A percentile compares a stretch with the other conserved stretches of the same genome.
Conservation (phyloP, 2,113 vertebrate genomes). For the Pedetes capensis region DNA sequence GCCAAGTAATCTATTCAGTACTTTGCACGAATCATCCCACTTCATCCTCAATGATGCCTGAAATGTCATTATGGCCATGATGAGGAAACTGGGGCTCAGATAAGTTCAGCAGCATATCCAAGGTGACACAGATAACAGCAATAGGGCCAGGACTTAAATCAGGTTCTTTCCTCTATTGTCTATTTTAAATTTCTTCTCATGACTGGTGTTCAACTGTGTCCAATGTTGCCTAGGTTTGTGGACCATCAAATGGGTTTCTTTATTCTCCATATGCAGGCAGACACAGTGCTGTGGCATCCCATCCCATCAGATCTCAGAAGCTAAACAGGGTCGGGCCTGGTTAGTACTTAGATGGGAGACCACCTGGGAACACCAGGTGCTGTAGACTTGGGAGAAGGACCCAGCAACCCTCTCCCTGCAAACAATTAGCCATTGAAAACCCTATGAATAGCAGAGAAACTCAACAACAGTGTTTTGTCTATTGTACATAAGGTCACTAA, state of each 20-base stretch:
- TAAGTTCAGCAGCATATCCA: not conserved
- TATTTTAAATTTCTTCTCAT: not conserved
- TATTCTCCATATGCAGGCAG: no score
- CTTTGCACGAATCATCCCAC: not conserved
- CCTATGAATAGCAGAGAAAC: no score
- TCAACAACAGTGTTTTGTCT: no score
- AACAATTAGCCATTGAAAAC: no score
- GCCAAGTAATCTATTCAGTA: not conserved
- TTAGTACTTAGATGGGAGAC: no score
- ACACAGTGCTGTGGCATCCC: no score
- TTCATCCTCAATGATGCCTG: not conserved
- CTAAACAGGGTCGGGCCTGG: no score
- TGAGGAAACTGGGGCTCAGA: not conserved
- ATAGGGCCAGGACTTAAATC: not conserved
- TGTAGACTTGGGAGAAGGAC: no score
- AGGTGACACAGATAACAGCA: not conserved
- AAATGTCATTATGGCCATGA: not conserved
- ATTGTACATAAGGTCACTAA: no score
- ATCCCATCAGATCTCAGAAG: no score
- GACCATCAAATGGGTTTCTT: not conserved
- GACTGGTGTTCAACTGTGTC: not conserved
- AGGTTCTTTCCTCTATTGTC: not conserved
- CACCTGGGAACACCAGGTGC: no score
- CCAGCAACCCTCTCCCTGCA: no score
- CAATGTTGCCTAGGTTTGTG: not conserved